Percentiles rank a stretch among this genome's conserved stretches.
phyloP scores from a whole-genome alignment of 2,113 vertebrate species.

The Percopsis transmontana region DNA sequence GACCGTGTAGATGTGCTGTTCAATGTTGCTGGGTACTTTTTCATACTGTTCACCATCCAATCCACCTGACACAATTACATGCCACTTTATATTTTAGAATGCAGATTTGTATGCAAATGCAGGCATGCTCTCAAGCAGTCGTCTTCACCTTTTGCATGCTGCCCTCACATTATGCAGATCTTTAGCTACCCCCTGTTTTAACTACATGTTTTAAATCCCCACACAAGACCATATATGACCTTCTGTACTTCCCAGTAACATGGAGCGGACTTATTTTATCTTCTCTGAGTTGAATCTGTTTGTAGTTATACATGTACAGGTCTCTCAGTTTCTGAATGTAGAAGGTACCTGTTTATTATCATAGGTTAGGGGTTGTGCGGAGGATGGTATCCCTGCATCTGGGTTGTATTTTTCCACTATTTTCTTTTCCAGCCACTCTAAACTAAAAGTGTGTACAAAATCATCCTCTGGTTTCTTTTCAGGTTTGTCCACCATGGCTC shows the following conservation, averaged over 20 bases:
- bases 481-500: slow-evolving; percentile 94
- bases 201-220: slow-evolving; percentile 42
- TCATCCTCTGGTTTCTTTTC: background rate
- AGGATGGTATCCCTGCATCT: background rate
- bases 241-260: no score
- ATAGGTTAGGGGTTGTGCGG: no score
- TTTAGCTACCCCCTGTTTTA: slow-evolving; percentile 25
- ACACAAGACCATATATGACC: slow-evolving; percentile 32
- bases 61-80: background rate
- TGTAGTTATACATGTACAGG: no score
- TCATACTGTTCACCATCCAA: background rate
- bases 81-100: background rate
- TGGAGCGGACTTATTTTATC: no score
- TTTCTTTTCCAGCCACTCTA: background rate
- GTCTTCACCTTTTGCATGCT: background rate
- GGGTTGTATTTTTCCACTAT: background rate
- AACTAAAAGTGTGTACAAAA: no score
- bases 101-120: background rate
- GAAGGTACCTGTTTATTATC: no score
- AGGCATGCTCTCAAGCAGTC: no score
- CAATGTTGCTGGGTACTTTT: slow-evolving; percentile 92
- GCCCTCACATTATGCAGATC: background rate
- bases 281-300: no score
- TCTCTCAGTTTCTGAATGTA: no score
- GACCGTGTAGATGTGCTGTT: slow-evolving; percentile 89